Conservation (phyloP, 2,888 invertebrate genomes). For the Parthenolecanium corni region DNA sequence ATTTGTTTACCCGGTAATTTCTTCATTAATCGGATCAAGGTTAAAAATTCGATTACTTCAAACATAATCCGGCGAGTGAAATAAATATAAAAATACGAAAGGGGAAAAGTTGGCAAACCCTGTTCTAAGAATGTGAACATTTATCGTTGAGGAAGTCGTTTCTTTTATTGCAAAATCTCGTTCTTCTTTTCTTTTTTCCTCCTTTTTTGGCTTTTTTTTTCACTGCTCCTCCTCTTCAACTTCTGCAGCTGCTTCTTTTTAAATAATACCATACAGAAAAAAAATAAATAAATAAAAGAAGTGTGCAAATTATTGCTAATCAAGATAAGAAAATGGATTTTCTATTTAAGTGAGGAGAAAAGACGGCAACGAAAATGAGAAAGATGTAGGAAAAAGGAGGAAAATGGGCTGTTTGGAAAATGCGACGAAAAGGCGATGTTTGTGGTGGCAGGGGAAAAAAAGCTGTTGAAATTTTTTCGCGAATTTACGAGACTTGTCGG, state of each 20-base stretch:
- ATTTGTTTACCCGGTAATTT: neutral
- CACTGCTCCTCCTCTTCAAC: neutral
- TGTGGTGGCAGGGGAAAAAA: too few species aligned
- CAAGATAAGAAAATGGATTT: constrained; percentile 26
- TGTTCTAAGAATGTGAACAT: neutral
- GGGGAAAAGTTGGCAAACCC: neutral
- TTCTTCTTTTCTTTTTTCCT: too few species aligned
- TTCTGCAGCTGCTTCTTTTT: neutral
- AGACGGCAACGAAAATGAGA: neutral
- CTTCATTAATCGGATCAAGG: neutral
- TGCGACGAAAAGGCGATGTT: constrained; percentile 2
- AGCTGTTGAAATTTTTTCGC: too few species aligned
- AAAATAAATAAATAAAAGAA: constrained; percentile 5
- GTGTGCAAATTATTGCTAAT: constrained; percentile 28
- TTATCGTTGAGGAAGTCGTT: neutral
- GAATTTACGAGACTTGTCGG: too few species aligned
- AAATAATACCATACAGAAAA: neutral
- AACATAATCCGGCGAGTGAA: neutral
- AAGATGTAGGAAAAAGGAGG: neutral
- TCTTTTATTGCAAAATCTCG: neutral
- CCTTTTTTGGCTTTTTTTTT: too few species aligned
- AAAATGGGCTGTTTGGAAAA: constrained; percentile 26
- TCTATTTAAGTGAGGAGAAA: neutral
- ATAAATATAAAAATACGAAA: neutral
- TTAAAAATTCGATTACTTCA: neutral